These are phyloP conservation scores for Orycteropus afer DNA, from an alignment of 2,113 vertebrate species.

Conservation along the genomic window DNA sequence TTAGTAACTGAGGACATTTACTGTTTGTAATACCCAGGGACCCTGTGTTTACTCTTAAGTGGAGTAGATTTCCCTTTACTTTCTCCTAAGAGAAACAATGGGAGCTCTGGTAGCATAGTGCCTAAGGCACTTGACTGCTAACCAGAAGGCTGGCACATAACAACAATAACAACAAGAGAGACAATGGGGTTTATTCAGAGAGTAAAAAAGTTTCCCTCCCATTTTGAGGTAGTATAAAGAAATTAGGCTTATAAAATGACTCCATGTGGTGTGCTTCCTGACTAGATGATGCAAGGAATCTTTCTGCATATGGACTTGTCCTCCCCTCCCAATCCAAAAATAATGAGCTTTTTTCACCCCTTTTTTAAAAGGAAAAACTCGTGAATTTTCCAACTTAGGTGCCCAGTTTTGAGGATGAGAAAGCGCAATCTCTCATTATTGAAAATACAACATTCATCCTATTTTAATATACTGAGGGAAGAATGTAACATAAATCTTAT, in stretches of 20 bases:
- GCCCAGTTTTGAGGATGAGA: conserved; percentile 4
- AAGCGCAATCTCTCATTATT: background rate
- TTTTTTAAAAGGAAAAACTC: background rate
- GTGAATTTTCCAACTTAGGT: background rate
- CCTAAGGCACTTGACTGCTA: no score
- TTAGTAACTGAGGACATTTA: background rate
- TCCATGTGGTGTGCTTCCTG: background rate
- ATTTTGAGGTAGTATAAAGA: background rate
- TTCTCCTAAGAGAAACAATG: background rate
- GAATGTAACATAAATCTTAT: background rate
- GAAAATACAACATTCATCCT: background rate
- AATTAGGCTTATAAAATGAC: background rate
- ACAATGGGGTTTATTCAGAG: background rate
- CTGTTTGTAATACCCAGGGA: background rate
- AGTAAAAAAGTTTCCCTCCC: background rate
- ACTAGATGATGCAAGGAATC: background rate
- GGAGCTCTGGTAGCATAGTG: no score
- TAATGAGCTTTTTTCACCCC: background rate
- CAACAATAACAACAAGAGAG: no score
- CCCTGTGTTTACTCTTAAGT: background rate
- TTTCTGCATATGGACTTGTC: background rate
- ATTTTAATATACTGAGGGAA: background rate
- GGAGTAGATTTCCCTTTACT: background rate
- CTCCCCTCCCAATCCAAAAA: background rate
- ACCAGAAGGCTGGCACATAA: no score